Evolutionary conservation across 2,113 vertebrate genomes (phyloP).

Genomic region (Anolis carolinensis): DNA sequence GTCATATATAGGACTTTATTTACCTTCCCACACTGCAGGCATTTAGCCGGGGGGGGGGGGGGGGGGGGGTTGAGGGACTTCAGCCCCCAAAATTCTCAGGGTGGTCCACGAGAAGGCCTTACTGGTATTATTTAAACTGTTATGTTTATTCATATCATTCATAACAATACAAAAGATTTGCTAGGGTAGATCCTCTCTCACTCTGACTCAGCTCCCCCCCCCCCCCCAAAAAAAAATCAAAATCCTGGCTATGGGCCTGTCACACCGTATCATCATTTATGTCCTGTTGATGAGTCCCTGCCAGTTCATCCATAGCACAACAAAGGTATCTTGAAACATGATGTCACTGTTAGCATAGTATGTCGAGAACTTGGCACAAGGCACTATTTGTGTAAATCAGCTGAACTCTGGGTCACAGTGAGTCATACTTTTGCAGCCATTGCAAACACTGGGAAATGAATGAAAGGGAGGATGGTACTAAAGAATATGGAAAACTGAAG

Average conservation of each 20-base stretch:
- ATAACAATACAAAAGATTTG: too few species aligned
- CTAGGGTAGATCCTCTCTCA: too few species aligned
- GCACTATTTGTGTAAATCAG: not conserved
- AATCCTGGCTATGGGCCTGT: too few species aligned
- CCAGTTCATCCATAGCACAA: not conserved
- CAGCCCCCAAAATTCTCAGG: too few species aligned
- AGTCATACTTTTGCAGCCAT: not conserved
- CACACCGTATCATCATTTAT: too few species aligned
- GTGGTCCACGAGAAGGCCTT: too few species aligned
- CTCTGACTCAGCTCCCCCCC: too few species aligned
- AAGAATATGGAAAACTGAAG: not conserved
- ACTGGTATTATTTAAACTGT: too few species aligned
- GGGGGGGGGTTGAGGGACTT: too few species aligned
- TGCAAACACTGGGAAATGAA: not conserved
- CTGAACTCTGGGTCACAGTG: not conserved
- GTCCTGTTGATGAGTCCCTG: not conserved
- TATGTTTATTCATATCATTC: too few species aligned
- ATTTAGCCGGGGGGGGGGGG: too few species aligned
- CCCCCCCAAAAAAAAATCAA: too few species aligned
- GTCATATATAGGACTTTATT: not conserved
- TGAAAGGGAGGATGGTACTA: not conserved
- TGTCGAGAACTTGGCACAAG: not conserved
- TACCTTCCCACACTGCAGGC: not conserved
- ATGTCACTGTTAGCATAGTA: not conserved
- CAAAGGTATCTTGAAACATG: not conserved